Evolutionary conservation across 2,113 vertebrate species (phyloP).

Genomic region (Erythrocebus patas): DNA sequence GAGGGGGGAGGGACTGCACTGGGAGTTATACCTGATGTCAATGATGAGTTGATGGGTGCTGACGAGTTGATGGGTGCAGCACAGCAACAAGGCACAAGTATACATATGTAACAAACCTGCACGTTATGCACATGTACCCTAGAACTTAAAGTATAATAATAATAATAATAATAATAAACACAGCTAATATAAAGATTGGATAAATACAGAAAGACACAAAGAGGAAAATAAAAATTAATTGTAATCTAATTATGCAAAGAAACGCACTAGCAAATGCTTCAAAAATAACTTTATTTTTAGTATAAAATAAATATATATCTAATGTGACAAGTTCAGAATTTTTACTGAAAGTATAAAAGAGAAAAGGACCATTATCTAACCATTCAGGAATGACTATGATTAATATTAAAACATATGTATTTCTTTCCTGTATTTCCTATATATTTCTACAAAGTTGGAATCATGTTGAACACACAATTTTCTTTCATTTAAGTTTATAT

Average conservation of each 20-base stretch:
- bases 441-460: not conserved
- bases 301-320: not conserved
- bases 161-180: not conserved
- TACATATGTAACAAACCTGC: no score
- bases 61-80: no score
- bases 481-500: not conserved
- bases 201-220: not conserved
- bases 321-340: not conserved
- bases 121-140: no score
- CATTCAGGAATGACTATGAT: not conserved
- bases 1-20: no score
- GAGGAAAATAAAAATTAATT: not conserved
- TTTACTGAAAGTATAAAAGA: not conserved
- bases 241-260: not conserved
- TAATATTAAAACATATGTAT: not conserved
- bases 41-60: no score
- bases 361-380: not conserved
- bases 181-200: not conserved
- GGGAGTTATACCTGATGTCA: no score
- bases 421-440: not conserved
- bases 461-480: not conserved
- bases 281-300: not conserved
- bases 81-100: no score
- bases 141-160: no score
- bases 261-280: not conserved